phyloP scores from a whole-genome alignment of 1,140 invertebrate species.

The Polypedilum vanderplanki region DNA sequence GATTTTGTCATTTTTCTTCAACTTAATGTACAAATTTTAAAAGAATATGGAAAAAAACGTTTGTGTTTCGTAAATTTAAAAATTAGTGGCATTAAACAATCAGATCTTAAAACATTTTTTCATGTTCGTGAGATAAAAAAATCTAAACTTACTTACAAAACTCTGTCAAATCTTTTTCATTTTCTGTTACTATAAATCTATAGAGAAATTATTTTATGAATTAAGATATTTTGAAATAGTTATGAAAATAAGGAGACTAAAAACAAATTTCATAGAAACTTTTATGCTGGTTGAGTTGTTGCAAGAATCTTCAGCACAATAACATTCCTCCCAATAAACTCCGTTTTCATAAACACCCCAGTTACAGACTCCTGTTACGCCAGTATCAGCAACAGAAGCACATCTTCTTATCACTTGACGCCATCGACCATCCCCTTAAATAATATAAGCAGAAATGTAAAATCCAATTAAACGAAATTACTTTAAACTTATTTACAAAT shows the following conservation, averaged over 20 bases:
- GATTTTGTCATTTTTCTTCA: too few relatives aligned
- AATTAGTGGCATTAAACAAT: too few relatives aligned
- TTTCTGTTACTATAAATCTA: too few relatives aligned
- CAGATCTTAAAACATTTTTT: too few relatives aligned
- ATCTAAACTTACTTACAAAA: too few relatives aligned
- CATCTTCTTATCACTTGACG: constrained; percentile 83
- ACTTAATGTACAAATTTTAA: too few relatives aligned
- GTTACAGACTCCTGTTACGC: constrained; percentile 85
- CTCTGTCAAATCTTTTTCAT: too few relatives aligned
- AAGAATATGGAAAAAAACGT: too few relatives aligned
- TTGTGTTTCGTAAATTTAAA: too few relatives aligned
- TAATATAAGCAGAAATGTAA: constrained; percentile 30
- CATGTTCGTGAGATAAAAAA: too few relatives aligned
- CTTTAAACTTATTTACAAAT: constrained; percentile 70
- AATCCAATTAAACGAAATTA: background rate
- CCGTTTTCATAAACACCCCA: constrained; percentile 90
- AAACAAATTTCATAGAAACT: background rate
- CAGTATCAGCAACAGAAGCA: constrained; percentile 81
- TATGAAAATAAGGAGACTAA: background rate
- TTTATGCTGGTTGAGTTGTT: constrained; percentile 48
- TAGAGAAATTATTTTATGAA: background rate
- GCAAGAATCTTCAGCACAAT: constrained; percentile 81
- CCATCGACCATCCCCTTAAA: constrained; percentile 86
- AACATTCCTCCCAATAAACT: constrained; percentile 92
- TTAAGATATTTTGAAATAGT: background rate